Base-by-base conservation (phyloP, 2,888 invertebrate genomes). In the Sepiola atlantica region DNA sequence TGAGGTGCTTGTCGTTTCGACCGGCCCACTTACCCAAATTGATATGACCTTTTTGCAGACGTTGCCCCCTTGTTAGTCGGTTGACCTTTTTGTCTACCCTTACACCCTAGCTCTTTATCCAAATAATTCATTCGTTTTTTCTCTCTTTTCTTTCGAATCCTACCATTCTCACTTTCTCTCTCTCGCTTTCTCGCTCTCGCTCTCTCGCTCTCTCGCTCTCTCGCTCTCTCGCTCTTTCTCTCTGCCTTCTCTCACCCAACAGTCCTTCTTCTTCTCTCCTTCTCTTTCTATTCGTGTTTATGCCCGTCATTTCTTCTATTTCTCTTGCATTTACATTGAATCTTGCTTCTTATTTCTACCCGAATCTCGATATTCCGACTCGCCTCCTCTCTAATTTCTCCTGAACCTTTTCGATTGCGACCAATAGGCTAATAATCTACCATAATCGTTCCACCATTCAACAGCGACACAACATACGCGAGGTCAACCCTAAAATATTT, bases 311-410 rank as follows among this genome's bases (percentile, higher is more conserved):
- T 77, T n/a, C 28, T n/a, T 24, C 4, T 61, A 21, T 21, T 24
- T 18, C 12, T 77, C n/a, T n/a, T 1, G 2, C 10, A 3, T n/a
- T 12, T 24, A 8, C n/a, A n/a, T n/a, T n/a, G n/a, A n/a, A 21
- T 21, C 1, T 18, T n/a, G 14, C 14, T 1, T n/a, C n/a, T n/a
- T 18, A 10, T n/a, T 10, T 18, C 18, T 8, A 14, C 28, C n/a
- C n/a, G 12, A 0, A 10, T 10, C 2, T n/a, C 16, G 10, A 14
- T n/a, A 10, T n/a, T 14, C 77, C 10, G 2, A 3, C 1, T 18
- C 18, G 0, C n/a, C 1, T 28, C 1, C 77, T 16, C n/a, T n/a
- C 0, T 28, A 28, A 77, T 28, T 77, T 28, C 12, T 6, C 6
- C 77, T 28, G 28, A 21, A n/a, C 77, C 77, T 28, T n/a, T 77